Base-by-base conservation (phyloP, 53 echinoderm and acorn worm genomes). In the Glandiceps talaboti region DNA sequence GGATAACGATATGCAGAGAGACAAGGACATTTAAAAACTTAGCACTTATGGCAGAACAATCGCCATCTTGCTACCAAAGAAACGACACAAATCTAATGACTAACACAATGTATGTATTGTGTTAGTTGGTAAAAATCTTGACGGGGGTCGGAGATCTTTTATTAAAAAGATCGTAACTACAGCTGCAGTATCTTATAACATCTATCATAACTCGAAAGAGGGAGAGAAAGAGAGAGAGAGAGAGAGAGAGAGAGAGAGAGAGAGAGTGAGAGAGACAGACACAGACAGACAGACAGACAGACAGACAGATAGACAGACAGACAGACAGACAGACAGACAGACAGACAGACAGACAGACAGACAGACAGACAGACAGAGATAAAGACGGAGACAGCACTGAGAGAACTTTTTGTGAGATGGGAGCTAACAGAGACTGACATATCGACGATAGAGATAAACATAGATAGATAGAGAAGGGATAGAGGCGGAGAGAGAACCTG, bases 201-300 rank as follows among this genome's bases (percentile, higher is more conserved):
- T n/a, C n/a, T n/a, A n/a, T n/a, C n/a, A n/a, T 75, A 33, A 28
- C 29, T 75, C 33, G 31, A 45, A 26, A 25, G 75, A 14, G 76
- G 33, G 45, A 30, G 30, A 64, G 31, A 30, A 1, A 29, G 32
- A 76, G 82, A 31, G 82, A 73, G 73, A 80, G 14, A 73, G 28
- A 73, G 29, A 30, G 74, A 29, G 75, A 29, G 74, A 74, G 31
- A 72, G 29, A 28, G 32, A 28, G 27, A 80, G 78, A 78, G 78
- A 78, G 78, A 78, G 78, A 78, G 78, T 29, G 78, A 78, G 78
- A 78, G 78, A 78, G 78, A 30, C 29, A 30, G 78, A 30, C 29
- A 30, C 29, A 26, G 78, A 30, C 29, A 78, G 78, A 78, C 29
- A 78, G 78, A 30, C 29, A 30, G 31, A 30, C 6, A 26, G 31